Percentiles rank a stretch among this genome's conserved stretches.
phyloP scores from a whole-genome alignment of 2,797 vertebrate species.

The Somateria mollissima region DNA sequence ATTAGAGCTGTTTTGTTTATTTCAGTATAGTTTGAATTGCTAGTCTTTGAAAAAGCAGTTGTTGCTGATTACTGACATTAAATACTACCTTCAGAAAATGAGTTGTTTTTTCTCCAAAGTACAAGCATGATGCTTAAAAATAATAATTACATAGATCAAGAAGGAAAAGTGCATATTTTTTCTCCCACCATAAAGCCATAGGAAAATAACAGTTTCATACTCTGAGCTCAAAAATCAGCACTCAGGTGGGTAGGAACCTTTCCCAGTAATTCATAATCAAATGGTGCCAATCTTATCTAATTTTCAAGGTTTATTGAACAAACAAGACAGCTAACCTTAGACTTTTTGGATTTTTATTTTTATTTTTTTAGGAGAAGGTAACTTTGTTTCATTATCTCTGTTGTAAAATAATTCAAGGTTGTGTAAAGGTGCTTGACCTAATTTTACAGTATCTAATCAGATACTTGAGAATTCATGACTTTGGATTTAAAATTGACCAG shows the following conservation, averaged over 20 bases:
- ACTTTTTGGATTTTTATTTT: background rate
- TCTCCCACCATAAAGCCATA: background rate
- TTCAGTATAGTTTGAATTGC: background rate
- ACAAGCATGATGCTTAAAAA: background rate
- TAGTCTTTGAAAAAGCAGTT: background rate
- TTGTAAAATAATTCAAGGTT: background rate
- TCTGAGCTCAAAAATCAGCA: background rate
- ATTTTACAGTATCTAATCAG: background rate
- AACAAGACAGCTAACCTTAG: background rate
- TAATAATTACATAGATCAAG: background rate
- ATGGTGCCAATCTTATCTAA: background rate
- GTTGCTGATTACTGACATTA: conserved; percentile 15
- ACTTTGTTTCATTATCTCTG: background rate
- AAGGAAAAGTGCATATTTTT: background rate
- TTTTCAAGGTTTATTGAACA: background rate
- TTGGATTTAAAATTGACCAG: background rate
- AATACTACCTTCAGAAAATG: conserved; percentile 4
- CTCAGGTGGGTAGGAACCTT: background rate
- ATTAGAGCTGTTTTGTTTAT: background rate
- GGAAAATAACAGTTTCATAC: background rate
- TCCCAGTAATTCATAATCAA: background rate
- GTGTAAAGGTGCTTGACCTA: background rate
- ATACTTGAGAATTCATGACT: background rate
- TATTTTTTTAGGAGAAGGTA: background rate
- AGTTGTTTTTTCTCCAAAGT: background rate